phyloP scores from a whole-genome alignment of 2,797 vertebrate species.

The Liasis olivaceus region DNA sequence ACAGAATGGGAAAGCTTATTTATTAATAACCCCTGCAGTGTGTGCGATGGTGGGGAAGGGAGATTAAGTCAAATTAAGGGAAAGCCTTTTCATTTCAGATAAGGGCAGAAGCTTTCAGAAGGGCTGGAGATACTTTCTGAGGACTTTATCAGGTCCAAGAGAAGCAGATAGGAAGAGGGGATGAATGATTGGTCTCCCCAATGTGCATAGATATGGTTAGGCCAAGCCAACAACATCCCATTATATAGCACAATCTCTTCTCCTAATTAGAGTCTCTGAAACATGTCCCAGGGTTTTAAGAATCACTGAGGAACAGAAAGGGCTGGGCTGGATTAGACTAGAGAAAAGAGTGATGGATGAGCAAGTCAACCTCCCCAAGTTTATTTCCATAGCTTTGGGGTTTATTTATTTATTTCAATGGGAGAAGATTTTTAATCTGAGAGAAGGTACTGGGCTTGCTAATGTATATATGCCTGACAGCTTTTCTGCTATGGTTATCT shows the following conservation, averaged over 20 bases:
- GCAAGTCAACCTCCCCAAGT: constrained; percentile 34
- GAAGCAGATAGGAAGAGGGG: background rate
- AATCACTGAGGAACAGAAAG: background rate
- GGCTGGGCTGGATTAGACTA: background rate
- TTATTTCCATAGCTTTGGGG: constrained; percentile 27
- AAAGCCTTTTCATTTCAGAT: constrained; percentile 6
- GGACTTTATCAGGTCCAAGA: background rate
- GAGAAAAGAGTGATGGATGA: constrained; percentile 29
- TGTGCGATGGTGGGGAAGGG: background rate
- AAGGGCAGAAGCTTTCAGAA: background rate
- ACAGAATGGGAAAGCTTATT: background rate
- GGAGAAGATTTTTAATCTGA: constrained; percentile 28
- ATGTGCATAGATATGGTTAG: constrained; percentile 11
- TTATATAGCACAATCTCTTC: constrained; percentile 5
- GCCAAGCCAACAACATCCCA: constrained; percentile 23
- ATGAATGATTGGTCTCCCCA: constrained; percentile 9
- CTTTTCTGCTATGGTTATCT: constrained; percentile 16
- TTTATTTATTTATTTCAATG: constrained; percentile 9
- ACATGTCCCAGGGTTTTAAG: background rate
- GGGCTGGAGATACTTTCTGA: constrained; percentile 26
- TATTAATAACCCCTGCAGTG: background rate
- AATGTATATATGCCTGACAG: constrained; percentile 19
- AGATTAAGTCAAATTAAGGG: background rate
- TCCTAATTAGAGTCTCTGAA: constrained; percentile 17
- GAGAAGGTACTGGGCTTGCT: constrained; percentile 33